phyloP scores from a whole-genome alignment of 2,888 invertebrate genomes.

The Folsomia manolachei region DNA sequence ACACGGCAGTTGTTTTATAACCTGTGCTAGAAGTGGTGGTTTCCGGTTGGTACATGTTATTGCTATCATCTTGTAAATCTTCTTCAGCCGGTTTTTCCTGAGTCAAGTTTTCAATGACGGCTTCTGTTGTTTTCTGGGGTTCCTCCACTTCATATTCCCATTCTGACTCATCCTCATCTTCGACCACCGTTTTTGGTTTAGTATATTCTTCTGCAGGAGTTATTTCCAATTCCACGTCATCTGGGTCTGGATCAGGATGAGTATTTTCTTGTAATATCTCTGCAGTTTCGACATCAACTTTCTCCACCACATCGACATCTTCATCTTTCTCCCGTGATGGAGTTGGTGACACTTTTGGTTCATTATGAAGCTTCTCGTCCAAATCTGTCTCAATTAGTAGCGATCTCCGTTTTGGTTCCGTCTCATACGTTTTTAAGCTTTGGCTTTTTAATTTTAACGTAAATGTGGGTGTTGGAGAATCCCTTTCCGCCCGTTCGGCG shows the following conservation, averaged over 20 bases:
- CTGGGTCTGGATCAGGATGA: not conserved
- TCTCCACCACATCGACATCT: not conserved
- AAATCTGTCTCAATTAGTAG: slow-evolving; percentile 7
- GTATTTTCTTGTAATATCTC: not conserved
- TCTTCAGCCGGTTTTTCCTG: not conserved
- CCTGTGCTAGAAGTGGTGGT: not conserved
- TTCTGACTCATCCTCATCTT: slow-evolving; percentile 4
- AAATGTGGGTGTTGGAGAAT: not conserved
- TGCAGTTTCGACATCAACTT: not conserved
- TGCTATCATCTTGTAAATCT: not conserved
- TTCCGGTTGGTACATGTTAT: no score
- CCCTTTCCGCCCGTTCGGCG: not conserved
- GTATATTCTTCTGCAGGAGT: not conserved
- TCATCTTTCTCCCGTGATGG: not conserved
- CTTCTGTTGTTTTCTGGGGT: not conserved
- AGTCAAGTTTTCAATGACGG: not conserved
- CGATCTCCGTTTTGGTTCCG: slow-evolving; percentile 1
- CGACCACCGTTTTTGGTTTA: not conserved
- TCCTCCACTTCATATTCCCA: slow-evolving; percentile 11
- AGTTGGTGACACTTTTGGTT: not conserved
- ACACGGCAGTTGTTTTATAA: slow-evolving; percentile 1
- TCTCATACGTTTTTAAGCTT: not conserved
- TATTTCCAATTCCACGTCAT: not conserved
- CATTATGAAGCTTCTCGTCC: not conserved
- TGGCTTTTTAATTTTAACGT: not conserved